Base-by-base conservation (phyloP, 2,888 invertebrate genomes). In the Parascotia fuliginaria region DNA sequence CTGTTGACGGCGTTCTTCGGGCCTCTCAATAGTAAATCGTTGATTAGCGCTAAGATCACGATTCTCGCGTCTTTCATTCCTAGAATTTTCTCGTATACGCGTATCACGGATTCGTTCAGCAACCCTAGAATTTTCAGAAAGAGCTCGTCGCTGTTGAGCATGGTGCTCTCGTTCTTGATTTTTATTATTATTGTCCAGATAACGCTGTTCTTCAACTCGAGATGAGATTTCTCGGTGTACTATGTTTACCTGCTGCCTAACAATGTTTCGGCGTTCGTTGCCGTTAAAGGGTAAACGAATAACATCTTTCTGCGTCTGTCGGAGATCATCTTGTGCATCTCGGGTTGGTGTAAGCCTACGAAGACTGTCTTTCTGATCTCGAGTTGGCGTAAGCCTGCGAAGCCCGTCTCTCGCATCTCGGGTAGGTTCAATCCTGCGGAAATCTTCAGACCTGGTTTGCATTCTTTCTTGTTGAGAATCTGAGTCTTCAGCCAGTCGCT, bases 51-150 rank as follows among this genome's bases (percentile, higher is more conserved):
- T 34, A 11, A n/a, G 44, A 9, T 41, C 37, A 27, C 14, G 27
- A 28, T 36, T 47, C 38, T 41, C 42, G 3, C 32, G 24, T 14
- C 29, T 49, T 19, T 52, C 43, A 3, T 42, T 36, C 27, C 27
- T 43, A 40, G 11, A 15, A 11, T 52, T 37, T 37, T 33, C 24
- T 32, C 37, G 40, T 33, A 39, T 5, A 7, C 13, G 42, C 38
- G 45, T 54, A 13, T 41, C 49, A 33, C 49, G 46, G 9, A 41
- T 45, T 41, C 16, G 42, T 14, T 43, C 33, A 19, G 34, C 34
- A 31, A 40, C 27, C 24, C 44, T 50, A 38, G 42, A 47, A 22
- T 53, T 51, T 41, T 27, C 55, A 19, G 42, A 33, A 13, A 60
- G 11, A 16, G 41, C 34, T 13, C 33, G 47, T 19, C 44, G 50